Conservation (phyloP, 2,113 vertebrate species). For the Aleadryas rufinucha region DNA sequence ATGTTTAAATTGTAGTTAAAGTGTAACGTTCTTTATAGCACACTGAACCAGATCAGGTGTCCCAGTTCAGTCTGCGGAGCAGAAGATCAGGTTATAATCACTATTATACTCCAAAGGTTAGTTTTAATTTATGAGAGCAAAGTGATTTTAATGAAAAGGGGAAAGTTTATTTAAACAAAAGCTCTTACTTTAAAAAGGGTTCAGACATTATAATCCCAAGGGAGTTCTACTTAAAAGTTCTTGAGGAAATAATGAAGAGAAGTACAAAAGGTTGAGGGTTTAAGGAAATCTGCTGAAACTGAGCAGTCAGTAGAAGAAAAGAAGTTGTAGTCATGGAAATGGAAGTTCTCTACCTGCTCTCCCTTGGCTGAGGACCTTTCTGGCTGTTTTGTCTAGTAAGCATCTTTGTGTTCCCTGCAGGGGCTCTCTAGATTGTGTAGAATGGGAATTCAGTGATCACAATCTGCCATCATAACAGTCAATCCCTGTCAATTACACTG, state of each 20-base stretch:
- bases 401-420: background rate
- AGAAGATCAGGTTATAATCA: constrained; percentile 2
- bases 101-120: constrained; percentile 17
- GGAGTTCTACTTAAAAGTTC: background rate
- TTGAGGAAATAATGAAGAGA: background rate
- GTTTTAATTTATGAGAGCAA: constrained; percentile 42
- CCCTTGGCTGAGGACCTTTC: background rate
- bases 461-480: background rate
- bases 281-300: background rate
- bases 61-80: background rate
- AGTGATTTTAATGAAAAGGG: constrained; percentile 11
- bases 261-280: background rate
- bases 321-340: background rate
- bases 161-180: constrained; percentile 38
- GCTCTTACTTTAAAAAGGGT: background rate
- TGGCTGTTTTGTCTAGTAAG: background rate
- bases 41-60: background rate
- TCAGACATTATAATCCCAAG: background rate
- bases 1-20: constrained; percentile 12
- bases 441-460: background rate
- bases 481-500: background rate
- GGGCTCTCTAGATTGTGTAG: background rate
- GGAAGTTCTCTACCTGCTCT: background rate
- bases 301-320: background rate
- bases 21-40: background rate